Percentiles rank a stretch among this genome's conserved stretches.
phyloP scores from a whole-genome alignment of 2,113 vertebrate species.

The Spea multiplicata region DNA sequence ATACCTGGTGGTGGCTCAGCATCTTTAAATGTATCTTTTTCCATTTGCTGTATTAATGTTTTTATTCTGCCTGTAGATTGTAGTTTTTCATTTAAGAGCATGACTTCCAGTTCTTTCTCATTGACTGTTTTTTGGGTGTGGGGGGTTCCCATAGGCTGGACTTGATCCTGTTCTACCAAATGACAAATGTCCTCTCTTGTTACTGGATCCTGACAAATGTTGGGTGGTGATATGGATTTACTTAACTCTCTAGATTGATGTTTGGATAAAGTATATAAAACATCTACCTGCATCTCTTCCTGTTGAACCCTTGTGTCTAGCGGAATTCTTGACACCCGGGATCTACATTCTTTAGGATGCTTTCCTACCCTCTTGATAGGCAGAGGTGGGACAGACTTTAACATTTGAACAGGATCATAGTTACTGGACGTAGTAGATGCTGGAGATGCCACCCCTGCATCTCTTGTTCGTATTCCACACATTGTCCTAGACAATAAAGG shows the following conservation, averaged over 20 bases:
- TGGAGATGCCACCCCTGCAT: slow-evolving; percentile 16
- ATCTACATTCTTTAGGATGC: slow-evolving; percentile 52
- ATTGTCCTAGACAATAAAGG: slow-evolving; percentile 25
- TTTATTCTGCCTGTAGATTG: slow-evolving; percentile 26
- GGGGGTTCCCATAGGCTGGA: neutral
- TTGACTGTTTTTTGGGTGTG: neutral
- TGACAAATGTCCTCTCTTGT: neutral
- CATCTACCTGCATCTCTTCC: slow-evolving; percentile 38
- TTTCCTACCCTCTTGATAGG: slow-evolving; percentile 22
- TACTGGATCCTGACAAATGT: neutral
- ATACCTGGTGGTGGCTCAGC: neutral
- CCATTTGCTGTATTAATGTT: slow-evolving; percentile 35
- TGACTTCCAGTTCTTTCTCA: neutral
- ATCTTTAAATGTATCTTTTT: slow-evolving; percentile 29
- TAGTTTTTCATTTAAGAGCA: neutral
- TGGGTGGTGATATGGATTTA: slow-evolving; percentile 9
- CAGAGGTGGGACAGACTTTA: slow-evolving; percentile 40
- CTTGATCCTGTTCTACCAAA: neutral
- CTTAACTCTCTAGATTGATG: neutral
- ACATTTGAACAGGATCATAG: slow-evolving; percentile 36
- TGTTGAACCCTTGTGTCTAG: slow-evolving; percentile 59
- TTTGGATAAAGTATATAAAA: neutral
- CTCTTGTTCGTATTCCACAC: slow-evolving; percentile 15
- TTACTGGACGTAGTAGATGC: slow-evolving; percentile 32
- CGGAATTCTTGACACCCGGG: slow-evolving; percentile 62